These are phyloP conservation scores for Drosophila paranaensis DNA, from an alignment of 2,888 invertebrate species.

Conservation along the genomic window DNA sequence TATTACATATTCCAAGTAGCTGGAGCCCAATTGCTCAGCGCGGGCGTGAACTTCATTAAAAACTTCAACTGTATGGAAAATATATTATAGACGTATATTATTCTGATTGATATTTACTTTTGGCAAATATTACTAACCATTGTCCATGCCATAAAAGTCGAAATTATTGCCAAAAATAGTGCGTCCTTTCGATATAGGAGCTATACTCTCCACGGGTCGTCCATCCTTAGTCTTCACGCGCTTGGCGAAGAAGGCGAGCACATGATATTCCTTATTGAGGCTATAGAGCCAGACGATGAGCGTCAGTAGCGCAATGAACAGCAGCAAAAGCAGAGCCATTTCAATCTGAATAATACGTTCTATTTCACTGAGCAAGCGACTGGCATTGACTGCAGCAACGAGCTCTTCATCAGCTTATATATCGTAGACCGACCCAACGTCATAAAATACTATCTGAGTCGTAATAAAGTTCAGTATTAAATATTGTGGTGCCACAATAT, in stretches of 20 bases:
- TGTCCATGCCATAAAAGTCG: constrained; percentile 61
- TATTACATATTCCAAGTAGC: constrained; percentile 65
- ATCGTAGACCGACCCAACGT: background rate
- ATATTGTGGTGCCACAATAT: background rate
- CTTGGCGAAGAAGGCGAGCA: constrained; percentile 57
- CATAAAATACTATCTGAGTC: background rate
- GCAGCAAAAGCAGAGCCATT: constrained; percentile 39
- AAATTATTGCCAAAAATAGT: constrained; percentile 79
- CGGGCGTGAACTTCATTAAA: constrained; percentile 55
- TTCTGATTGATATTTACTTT: background rate
- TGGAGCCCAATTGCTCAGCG: constrained; percentile 36
- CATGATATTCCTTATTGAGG: constrained; percentile 58
- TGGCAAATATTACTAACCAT: constrained; percentile 30
- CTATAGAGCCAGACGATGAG: constrained; percentile 55
- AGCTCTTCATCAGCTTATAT: background rate
- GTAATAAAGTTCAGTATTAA: background rate
- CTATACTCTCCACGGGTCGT: constrained; percentile 58
- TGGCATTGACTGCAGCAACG: constrained; percentile 4
- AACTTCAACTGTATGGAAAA: constrained; percentile 43
- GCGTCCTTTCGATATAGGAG: constrained; percentile 50
- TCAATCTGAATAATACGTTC: background rate
- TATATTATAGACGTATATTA: background rate
- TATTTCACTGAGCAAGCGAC: background rate
- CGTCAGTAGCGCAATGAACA: constrained; percentile 36
- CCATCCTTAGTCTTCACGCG: constrained; percentile 76